A percentile compares a stretch with the other conserved stretches of the same genome.
Conservation (phyloP, 2,888 invertebrate species). For the Antheraea yamamai region DNA sequence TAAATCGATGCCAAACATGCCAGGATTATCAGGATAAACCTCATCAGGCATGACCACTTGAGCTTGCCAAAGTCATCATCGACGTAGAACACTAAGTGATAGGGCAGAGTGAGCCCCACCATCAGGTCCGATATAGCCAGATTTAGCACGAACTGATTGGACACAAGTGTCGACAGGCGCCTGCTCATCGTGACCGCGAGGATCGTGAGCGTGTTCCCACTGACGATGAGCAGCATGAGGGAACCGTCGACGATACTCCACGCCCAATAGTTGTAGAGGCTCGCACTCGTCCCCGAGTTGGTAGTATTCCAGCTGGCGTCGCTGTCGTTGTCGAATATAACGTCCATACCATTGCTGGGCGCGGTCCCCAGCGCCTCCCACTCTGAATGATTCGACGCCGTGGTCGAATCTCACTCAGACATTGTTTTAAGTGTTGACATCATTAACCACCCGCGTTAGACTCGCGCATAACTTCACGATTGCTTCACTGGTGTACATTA, state of each 20-base stretch:
- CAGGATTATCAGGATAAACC: slow-evolving; percentile 88
- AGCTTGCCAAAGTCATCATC: slow-evolving; percentile 82
- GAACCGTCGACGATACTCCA: slow-evolving; percentile 86
- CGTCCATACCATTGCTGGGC: slow-evolving; percentile 80
- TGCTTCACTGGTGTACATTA: slow-evolving; percentile 55
- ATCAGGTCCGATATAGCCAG: slow-evolving; percentile 90
- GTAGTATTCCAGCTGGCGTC: slow-evolving; percentile 63
- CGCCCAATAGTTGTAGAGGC: slow-evolving; percentile 76
- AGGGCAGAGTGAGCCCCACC: slow-evolving; percentile 89
- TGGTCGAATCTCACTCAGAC: slow-evolving; percentile 65
- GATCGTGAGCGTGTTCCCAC: slow-evolving; percentile 89
- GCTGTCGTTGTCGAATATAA: slow-evolving; percentile 69
- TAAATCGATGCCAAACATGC: slow-evolving; percentile 90
- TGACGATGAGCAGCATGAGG: slow-evolving; percentile 85
- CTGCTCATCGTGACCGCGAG: slow-evolving; percentile 87
- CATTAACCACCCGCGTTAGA: slow-evolving; percentile 55
- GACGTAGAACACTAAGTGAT: slow-evolving; percentile 89
- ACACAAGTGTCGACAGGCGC: slow-evolving; percentile 85
- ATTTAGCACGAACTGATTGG: slow-evolving; percentile 90
- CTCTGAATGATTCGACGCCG: slow-evolving; percentile 71
- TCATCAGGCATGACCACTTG: slow-evolving; percentile 85
- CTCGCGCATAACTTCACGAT: slow-evolving; percentile 43
- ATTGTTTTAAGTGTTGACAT: slow-evolving; percentile 61
- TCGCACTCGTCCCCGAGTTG: slow-evolving; percentile 48
- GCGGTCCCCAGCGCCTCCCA: slow-evolving; percentile 74